Evolutionary conservation across 2,113 vertebrate genomes (phyloP), one percentile per base, ranked within the genome.

Genomic region (Motacilla alba): DNA sequence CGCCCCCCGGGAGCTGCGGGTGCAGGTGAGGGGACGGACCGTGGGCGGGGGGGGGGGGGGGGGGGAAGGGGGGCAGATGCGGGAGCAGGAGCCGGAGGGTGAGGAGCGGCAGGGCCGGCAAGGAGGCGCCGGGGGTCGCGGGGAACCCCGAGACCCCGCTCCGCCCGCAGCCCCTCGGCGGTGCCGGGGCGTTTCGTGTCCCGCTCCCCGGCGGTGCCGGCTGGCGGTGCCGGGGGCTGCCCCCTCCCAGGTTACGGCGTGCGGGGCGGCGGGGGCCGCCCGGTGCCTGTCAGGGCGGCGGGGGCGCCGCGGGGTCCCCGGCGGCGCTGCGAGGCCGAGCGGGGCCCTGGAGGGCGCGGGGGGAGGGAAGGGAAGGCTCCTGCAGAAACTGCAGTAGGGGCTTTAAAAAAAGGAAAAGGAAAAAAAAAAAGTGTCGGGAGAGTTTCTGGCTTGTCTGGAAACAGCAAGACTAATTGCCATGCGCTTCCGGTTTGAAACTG

Each of bases 401-500:
- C 72, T 76, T 90, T 87, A 74, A 94, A 90, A 72, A 76, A 21
- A 13, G 11, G 22, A 7, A 49, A 39, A 8, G 35, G 7, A 59
- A 81, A 87, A 84, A 94, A 84, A 59, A 23, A 84, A 90, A 96
- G 97, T 95, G 96, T 97, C 96, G 98, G 98, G 97, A 98, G 98
- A 98, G 98, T 99, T 99, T 98, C 98, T 99, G 98, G 99, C 99
- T 99, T 98, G 99, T 99, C 99, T 99, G 99, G 98, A 98, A 98
- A 98, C 98, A 97, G 98, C 98, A 98, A 99, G 98, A 99, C 98
- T 99, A 99, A 99, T 99, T 99, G 99, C 99, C 98, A 98, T 99
- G 98, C 98, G 98, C 99, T 99, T 99, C 99, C 99, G 99, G 99
- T 99, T 99, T 98, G 99, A 99, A 99, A 99, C 99, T 99, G 99